phyloP scores from a whole-genome alignment of 2,888 invertebrate species.

The Cephus nigrinus region DNA sequence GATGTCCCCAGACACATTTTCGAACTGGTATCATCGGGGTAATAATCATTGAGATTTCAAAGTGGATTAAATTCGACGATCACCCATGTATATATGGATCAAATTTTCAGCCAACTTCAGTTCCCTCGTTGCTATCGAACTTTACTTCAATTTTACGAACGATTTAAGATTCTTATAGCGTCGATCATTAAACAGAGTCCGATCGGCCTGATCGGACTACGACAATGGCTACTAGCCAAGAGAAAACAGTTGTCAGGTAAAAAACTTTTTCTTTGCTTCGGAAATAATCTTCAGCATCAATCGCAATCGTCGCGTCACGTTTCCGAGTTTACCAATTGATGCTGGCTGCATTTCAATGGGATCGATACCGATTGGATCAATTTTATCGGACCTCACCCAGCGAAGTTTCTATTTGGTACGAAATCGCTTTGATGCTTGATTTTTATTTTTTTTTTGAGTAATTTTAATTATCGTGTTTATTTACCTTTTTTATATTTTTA shows the following conservation, averaged over 20 bases:
- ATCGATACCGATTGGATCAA: neutral
- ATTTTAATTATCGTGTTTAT: neutral
- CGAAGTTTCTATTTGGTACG: neutral
- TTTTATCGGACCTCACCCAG: neutral
- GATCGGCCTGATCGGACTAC: neutral
- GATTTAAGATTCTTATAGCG: neutral
- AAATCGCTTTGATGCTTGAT: neutral
- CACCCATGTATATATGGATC: neutral
- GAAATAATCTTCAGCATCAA: neutral
- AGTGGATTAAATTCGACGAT: neutral
- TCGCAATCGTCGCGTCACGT: neutral
- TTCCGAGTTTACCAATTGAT: neutral
- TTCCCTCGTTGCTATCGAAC: neutral
- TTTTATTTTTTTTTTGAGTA: too few relatives aligned
- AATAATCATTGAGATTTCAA: neutral
- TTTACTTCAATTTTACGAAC: neutral
- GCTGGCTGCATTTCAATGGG: neutral
- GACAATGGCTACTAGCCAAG: neutral
- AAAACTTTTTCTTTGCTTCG: neutral
- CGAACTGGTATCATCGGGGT: neutral
- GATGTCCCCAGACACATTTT: neutral
- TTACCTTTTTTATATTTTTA: neutral
- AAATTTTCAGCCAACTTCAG: neutral
- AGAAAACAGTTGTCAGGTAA: neutral
- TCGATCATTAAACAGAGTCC: neutral